Evolutionary conservation across 2,888 invertebrate species (phyloP), one percentile per base, ranked within the genome.

Genomic region (Cephus spinipes): DNA sequence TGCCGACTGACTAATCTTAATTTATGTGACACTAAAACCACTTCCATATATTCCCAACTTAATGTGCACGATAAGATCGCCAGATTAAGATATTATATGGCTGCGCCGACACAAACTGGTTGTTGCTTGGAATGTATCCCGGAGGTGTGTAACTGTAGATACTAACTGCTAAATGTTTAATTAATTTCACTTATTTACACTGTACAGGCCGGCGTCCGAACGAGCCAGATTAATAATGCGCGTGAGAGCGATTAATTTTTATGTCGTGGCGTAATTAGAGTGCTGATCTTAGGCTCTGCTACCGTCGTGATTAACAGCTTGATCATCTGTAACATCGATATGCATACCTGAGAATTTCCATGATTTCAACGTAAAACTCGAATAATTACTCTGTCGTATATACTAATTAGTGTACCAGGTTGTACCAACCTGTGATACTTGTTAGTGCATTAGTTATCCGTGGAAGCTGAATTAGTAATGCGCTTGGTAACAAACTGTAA

Each of bases 51-150:
- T 85, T 84, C 83, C 81, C 81, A 82, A 84, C 82, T 86, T 86
- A 85, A 85, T 85, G 85, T 82, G 80, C 81, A 80, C 84, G 87
- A 87, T 87, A 87, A 87, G 87, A 87, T 87, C 85, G 83, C 83
- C 84, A 86, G 87, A 87, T 87, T 87, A 87, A 87, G 87, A 87
- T 87, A 87, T 87, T 87, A 87, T 87, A 87, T 87, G 81, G 82
- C 85, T 79, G 81, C 79, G 82, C 83, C 83, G 82, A 83, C 83
- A 82, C 83, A 83, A 85, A 85, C 83, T 84, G 84, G 85, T 84
- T 84, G 81, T 77, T 76, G 71, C 78, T 71, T 79, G 81, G 82
- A 83, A 85, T 84, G 79, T 80, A 78, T 81, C 77, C 75, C 73
- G 31, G 76, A 77, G 77, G 68, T 77, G 77, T 77, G 73, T 74